A percentile compares a stretch with the other conserved stretches of the same genome.
Evolutionary conservation across 2,888 invertebrate species (phyloP).

Genomic region (Cactoblastis cactorum): DNA sequence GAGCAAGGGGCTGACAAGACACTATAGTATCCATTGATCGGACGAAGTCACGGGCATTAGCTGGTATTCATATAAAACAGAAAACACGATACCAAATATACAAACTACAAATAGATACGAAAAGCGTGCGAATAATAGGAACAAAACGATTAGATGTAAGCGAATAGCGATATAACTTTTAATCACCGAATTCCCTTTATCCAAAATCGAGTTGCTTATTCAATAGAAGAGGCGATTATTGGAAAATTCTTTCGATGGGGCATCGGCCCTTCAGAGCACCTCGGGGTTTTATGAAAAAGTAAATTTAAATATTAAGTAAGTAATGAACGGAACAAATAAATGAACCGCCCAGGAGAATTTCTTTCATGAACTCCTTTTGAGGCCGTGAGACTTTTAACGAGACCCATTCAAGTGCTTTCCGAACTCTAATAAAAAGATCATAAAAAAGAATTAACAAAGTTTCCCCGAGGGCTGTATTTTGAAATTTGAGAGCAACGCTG

Average conservation of each 20-base stretch:
- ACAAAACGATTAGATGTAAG: slow-evolving; percentile 12
- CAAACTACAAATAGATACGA: neutral
- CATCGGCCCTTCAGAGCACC: slow-evolving; percentile 16
- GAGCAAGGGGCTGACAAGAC: too few species aligned
- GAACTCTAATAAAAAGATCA: slow-evolving; percentile 68
- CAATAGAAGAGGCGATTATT: slow-evolving; percentile 57
- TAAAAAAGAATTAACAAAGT: slow-evolving; percentile 60
- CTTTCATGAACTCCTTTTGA: slow-evolving; percentile 52
- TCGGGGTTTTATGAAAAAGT: slow-evolving; percentile 31
- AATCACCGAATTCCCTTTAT: slow-evolving; percentile 51
- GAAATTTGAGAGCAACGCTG: slow-evolving; percentile 30
- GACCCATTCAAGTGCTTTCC: slow-evolving; percentile 58
- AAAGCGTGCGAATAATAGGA: neutral
- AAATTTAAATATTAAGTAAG: slow-evolving; percentile 55
- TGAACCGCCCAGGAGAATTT: slow-evolving; percentile 47
- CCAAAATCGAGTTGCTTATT: slow-evolving; percentile 53
- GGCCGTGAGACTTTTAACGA: slow-evolving; percentile 65
- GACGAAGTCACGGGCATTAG: too few species aligned
- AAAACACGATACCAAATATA: too few species aligned
- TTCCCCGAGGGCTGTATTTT: slow-evolving; percentile 32
- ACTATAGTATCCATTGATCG: too few species aligned
- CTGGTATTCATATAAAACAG: too few species aligned
- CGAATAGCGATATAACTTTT: slow-evolving; percentile 37
- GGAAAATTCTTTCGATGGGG: slow-evolving; percentile 50
- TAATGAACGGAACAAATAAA: slow-evolving; percentile 63